These are phyloP conservation scores for Bovichtus diacanthus DNA, from an alignment of 2,797 vertebrate genomes.

Conservation along the genomic window DNA sequence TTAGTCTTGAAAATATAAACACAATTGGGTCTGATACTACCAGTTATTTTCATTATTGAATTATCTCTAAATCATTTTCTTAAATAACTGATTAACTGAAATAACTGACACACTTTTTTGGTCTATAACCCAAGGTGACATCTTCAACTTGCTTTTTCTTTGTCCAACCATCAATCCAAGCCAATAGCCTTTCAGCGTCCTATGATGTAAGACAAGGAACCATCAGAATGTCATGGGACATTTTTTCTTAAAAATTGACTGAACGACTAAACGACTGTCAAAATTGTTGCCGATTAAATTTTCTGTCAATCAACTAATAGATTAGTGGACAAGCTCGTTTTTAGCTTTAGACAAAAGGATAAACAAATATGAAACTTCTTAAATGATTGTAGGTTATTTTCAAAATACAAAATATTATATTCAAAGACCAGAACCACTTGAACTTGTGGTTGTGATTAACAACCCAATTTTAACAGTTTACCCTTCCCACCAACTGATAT, in stretches of 20 bases:
- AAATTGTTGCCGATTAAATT: no score
- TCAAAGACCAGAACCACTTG: neutral
- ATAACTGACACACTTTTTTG: neutral
- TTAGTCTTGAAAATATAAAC: neutral
- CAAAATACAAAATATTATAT: neutral
- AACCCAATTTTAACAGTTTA: neutral
- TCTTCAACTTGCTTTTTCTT: neutral
- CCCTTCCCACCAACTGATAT: neutral
- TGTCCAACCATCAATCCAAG: neutral
- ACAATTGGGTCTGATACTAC: neutral
- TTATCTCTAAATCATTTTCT: neutral
- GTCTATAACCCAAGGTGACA: neutral
- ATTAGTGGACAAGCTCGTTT: neutral
- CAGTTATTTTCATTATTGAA: neutral
- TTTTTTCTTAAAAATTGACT: neutral
- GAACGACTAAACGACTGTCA: neutral
- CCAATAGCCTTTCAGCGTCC: neutral
- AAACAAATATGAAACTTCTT: neutral
- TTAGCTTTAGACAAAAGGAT: neutral
- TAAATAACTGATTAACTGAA: neutral
- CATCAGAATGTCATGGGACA: neutral
- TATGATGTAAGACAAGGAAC: neutral
- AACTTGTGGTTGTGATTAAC: neutral
- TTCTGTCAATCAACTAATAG: no score
- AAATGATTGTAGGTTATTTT: neutral